These are phyloP conservation scores for Neoaliturus tenellus DNA, from an alignment of 2,888 invertebrate species.

Conservation along the genomic window DNA sequence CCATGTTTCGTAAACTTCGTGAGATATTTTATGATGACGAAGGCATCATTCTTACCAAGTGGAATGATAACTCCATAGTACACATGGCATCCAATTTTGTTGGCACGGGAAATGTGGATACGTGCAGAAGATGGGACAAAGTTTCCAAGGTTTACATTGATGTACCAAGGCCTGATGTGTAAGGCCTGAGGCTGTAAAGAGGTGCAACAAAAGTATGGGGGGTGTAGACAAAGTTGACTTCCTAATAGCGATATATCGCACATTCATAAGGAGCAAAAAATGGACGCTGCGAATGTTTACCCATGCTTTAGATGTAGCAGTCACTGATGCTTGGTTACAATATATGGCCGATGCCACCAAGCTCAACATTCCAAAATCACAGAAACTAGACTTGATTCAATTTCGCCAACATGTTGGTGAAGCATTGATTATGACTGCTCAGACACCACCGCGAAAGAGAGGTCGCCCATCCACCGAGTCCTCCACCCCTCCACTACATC, in stretches of 20 bases:
- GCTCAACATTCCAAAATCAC: slow-evolving; percentile 37
- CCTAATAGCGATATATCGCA: slow-evolving; percentile 60
- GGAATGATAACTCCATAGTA: too few relatives aligned
- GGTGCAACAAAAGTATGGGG: slow-evolving; percentile 64
- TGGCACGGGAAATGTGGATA: slow-evolving; percentile 56
- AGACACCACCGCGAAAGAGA: too few relatives aligned
- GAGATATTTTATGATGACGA: too few relatives aligned
- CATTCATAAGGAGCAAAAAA: slow-evolving; percentile 58
- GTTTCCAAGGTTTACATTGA: slow-evolving; percentile 59
- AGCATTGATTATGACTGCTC: too few relatives aligned
- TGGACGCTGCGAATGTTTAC: slow-evolving; percentile 61
- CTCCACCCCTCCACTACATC: too few relatives aligned
- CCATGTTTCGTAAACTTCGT: too few relatives aligned
- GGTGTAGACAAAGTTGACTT: slow-evolving; percentile 65
- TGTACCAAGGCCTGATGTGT: slow-evolving; percentile 61
- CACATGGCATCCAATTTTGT: slow-evolving; percentile 65
- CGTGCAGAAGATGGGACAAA: slow-evolving; percentile 62
- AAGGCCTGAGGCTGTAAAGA: slow-evolving; percentile 63
- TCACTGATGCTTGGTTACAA: slow-evolving; percentile 60
- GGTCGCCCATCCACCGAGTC: too few relatives aligned
- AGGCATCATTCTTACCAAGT: too few relatives aligned
- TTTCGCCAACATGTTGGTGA: slow-evolving; percentile 54
- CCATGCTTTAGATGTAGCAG: slow-evolving; percentile 61
- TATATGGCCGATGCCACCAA: slow-evolving; percentile 56
- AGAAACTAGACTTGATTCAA: slow-evolving; percentile 42